Evolutionary conservation across 1,140 invertebrate genomes (phyloP).

Genomic region (Limonius californicus): DNA sequence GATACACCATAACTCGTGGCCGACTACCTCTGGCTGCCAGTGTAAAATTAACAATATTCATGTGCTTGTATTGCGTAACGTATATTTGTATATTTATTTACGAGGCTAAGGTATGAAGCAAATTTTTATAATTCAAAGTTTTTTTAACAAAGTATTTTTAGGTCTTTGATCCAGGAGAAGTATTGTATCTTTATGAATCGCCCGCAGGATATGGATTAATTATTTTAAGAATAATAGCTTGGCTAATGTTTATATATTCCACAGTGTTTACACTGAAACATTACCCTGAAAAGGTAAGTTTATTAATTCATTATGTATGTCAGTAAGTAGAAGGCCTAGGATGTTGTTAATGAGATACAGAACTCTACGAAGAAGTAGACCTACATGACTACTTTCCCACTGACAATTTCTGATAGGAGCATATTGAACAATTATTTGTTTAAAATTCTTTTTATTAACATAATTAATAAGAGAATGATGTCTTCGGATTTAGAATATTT

Average conservation of each 20-base stretch:
- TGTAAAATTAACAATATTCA: slow-evolving; percentile 76
- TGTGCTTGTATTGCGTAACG: slow-evolving; percentile 68
- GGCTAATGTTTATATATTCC: slow-evolving; percentile 80
- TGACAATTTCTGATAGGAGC: too few relatives aligned
- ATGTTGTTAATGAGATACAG: too few relatives aligned
- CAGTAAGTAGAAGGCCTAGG: too few relatives aligned
- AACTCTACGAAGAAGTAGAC: too few relatives aligned
- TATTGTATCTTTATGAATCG: slow-evolving; percentile 86
- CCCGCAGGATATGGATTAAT: slow-evolving; percentile 81
- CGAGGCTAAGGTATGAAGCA: slow-evolving; percentile 62
- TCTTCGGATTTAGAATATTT: too few relatives aligned
- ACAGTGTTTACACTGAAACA: slow-evolving; percentile 78
- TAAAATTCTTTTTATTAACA: too few relatives aligned
- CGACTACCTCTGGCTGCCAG: slow-evolving; percentile 63
- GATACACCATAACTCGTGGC: slow-evolving; percentile 85
- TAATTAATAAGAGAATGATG: too few relatives aligned
- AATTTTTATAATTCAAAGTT: too few relatives aligned
- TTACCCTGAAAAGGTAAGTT: slow-evolving; percentile 76
- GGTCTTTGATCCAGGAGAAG: slow-evolving; percentile 84
- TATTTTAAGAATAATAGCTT: slow-evolving; percentile 71
- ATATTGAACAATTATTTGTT: too few relatives aligned
- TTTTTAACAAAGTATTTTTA: slow-evolving; percentile 44
- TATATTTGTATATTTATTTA: slow-evolving; percentile 74
- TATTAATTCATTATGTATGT: too few relatives aligned
- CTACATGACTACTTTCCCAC: too few relatives aligned